Percentiles rank a stretch among this genome's conserved stretches.
Conservation (phyloP, 2,888 invertebrate species). For the Peribatodes rhomboidaria region DNA sequence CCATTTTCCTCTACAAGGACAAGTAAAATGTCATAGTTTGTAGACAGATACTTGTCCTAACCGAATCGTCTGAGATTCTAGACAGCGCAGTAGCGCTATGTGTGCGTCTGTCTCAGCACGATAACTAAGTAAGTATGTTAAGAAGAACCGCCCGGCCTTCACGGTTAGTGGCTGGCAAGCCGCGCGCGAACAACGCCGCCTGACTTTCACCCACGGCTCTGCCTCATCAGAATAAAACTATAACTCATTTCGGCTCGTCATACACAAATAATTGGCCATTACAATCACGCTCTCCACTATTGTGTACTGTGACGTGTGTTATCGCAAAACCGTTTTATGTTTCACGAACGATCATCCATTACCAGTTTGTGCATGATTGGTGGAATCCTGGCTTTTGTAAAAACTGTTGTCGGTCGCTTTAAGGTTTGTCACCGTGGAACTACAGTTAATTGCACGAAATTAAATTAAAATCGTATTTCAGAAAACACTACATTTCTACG, state of each 20-base stretch:
- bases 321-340: constrained; percentile 45
- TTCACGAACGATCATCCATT: constrained; percentile 55
- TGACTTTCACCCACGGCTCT: constrained; percentile 73
- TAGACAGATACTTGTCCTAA: constrained; percentile 8
- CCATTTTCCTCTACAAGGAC: constrained; percentile 20
- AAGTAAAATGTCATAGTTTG: constrained; percentile 5
- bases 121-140: constrained; percentile 43
- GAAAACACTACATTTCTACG: not conserved
- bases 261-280: constrained; percentile 39
- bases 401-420: constrained; percentile 21
- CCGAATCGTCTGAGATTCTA: constrained; percentile 10
- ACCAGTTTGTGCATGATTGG: constrained; percentile 63
- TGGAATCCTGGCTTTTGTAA: constrained; percentile 44
- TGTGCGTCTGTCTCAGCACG: constrained; percentile 49
- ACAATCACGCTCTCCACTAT: constrained; percentile 35
- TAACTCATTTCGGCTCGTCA: constrained; percentile 47
- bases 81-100: constrained; percentile 21
- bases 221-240: constrained; percentile 69
- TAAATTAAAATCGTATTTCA: constrained; percentile 21
- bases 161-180: constrained; percentile 78
- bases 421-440: constrained; percentile 5
- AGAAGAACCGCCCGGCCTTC: constrained; percentile 72
- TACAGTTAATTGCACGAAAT: constrained; percentile 26
- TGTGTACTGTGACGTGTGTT: constrained; percentile 48
- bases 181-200: constrained; percentile 62